Percentiles rank a stretch among this genome's conserved stretches.
Conservation (phyloP, 1,140 invertebrate genomes). For the Lamellibrachia luymesi region DNA sequence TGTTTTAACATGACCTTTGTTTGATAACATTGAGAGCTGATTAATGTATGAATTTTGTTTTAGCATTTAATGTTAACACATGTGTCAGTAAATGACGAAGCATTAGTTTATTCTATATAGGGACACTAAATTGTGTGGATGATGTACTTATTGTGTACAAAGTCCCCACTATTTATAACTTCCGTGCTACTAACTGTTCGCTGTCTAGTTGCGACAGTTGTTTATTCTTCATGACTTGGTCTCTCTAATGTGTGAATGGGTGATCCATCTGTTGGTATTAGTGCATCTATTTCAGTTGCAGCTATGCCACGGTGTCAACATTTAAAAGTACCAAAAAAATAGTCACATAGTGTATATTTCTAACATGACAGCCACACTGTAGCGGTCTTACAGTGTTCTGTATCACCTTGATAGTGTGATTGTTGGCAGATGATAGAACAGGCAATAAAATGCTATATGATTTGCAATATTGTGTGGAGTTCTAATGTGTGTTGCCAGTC, state of each 20-base stretch:
- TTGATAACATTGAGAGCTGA: background rate
- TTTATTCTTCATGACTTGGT: background rate
- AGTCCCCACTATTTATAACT: background rate
- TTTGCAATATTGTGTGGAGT: background rate
- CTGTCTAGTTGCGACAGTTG: background rate
- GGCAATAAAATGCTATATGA: conserved; percentile 5
- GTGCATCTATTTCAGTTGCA: background rate
- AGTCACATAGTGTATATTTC: background rate
- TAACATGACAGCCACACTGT: background rate
- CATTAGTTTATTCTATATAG: too few relatives aligned
- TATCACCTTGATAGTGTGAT: background rate
- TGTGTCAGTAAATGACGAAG: background rate
- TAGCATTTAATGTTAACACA: background rate
- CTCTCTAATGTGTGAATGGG: background rate
- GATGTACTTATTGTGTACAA: background rate
- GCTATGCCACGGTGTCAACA: background rate
- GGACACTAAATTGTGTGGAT: background rate
- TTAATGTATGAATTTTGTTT: background rate
- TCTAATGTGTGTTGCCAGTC: background rate
- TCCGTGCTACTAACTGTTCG: background rate
- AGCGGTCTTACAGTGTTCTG: background rate
- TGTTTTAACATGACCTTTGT: background rate
- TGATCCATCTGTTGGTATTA: background rate
- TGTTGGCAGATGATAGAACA: background rate
- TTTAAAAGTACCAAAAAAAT: background rate